Conservation (phyloP, 2,113 vertebrate genomes). For the Nesoenas mayeri region DNA sequence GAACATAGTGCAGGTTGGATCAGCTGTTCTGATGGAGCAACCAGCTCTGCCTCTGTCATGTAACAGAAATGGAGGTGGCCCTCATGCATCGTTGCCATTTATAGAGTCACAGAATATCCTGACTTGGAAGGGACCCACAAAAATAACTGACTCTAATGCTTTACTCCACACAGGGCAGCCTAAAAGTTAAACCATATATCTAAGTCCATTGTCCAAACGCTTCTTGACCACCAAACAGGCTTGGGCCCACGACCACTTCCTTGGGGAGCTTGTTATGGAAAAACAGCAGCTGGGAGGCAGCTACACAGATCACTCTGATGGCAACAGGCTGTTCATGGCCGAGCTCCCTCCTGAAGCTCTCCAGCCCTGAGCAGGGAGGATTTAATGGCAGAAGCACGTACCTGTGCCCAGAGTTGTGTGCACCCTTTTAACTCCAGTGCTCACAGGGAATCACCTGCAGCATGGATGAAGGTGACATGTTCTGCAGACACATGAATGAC, state of each 20-base stretch:
- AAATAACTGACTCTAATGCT: no score
- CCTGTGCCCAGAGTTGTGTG: background rate
- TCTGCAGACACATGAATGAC: background rate
- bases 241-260: background rate
- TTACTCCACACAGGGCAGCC: no score
- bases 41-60: background rate
- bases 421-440: background rate
- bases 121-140: no score
- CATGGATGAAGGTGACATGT: background rate
- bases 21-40: background rate
- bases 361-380: background rate
- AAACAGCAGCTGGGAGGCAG: background rate
- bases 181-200: no score
- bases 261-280: background rate
- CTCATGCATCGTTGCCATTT: accelerated
- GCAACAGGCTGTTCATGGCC: background rate
- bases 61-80: background rate
- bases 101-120: background rate
- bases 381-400: background rate
- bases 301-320: background rate
- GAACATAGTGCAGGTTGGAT: background rate
- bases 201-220: no score
- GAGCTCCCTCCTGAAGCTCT: background rate
- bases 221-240: no score
- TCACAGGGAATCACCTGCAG: background rate